Base-by-base conservation (phyloP, 2,888 invertebrate genomes). In the Sarcophaga rosellei region DNA sequence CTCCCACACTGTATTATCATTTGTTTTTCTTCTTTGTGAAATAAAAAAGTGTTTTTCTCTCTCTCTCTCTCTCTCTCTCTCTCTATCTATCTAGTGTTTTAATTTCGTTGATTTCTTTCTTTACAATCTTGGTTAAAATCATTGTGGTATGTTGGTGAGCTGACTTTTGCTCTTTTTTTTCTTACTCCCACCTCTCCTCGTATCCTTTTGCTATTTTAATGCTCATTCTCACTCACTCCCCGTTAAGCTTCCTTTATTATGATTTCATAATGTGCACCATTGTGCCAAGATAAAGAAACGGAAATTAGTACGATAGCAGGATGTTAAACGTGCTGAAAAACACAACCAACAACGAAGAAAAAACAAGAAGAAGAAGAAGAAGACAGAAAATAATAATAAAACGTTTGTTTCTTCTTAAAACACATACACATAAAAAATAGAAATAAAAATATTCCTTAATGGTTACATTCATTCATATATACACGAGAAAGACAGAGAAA, bases 241-340 rank as follows among this genome's bases (percentile, higher is more conserved):
- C 35, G 35, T 35, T 35, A 35, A 35, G 35, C 17, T 76, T 70
- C 82, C 86, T 87, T 80, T 53, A 53, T 85, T 86, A 62, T 81
- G 83, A 69, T 82, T 88, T 89, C 91, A 91, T 92, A 92, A 92
- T 92, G 92, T 89, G 90, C 91, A 89, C 92, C 92, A 92, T 92
- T 92, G 91, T 92, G 92, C 91, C 91, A 91, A 92, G 91, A 92
- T 92, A 92, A 92, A 92, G 91, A 89, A 92, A 90, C 92, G 91
- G 91, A 92, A 92, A 92, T 92, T 92, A 92, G 91, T 92, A 91
- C 92, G 92, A 92, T 92, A 91, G 92, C 92, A 91, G 92, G 91
- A 92, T 91, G 92, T 90, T 89, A 90, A 87, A 88, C 84, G 87
- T 81, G 84, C 81, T 75, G 78, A 61, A 21, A 62, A 81, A 63